Percentiles rank a stretch among this genome's conserved stretches.
Evolutionary conservation across 2,888 invertebrate genomes (phyloP).

Genomic region (Drosophila barbarae): DNA sequence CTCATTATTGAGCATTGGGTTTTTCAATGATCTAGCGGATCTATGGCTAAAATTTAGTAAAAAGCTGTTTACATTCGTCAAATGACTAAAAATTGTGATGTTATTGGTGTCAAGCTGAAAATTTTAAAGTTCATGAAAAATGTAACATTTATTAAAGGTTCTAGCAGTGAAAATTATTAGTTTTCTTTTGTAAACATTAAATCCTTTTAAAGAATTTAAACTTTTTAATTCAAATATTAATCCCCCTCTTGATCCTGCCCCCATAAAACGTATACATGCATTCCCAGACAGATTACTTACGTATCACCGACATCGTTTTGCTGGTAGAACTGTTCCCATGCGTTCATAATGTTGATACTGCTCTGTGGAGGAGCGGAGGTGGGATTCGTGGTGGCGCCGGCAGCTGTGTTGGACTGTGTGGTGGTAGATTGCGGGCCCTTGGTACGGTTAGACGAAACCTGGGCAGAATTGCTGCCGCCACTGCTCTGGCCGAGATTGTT

Average conservation of each 20-base stretch:
- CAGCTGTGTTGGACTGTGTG: slow-evolving; percentile 15
- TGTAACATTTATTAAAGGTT: not conserved
- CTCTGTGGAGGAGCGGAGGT: slow-evolving; percentile 62
- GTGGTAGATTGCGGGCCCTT: slow-evolving; percentile 17
- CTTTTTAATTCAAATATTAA: not conserved
- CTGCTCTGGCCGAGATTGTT: slow-evolving; percentile 56
- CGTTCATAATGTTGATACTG: slow-evolving; percentile 76
- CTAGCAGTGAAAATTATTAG: no score
- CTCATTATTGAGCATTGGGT: not conserved
- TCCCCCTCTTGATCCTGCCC: not conserved
- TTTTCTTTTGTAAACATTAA: no score
- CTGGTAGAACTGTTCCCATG: slow-evolving; percentile 85
- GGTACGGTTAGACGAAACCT: slow-evolving; percentile 14
- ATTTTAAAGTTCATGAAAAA: no score
- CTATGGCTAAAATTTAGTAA: not conserved
- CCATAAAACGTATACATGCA: not conserved
- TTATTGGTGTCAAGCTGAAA: no score
- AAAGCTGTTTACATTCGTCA: no score
- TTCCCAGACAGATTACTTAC: slow-evolving; percentile 82
- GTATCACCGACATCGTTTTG: slow-evolving; percentile 93
- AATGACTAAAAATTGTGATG: no score
- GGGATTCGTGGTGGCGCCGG: slow-evolving; percentile 38
- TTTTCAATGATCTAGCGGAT: not conserved
- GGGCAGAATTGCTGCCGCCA: slow-evolving; percentile 8
- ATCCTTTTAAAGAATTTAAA: no score